Conservation (phyloP, 2,113 vertebrate species). For the Nanger granti region DNA sequence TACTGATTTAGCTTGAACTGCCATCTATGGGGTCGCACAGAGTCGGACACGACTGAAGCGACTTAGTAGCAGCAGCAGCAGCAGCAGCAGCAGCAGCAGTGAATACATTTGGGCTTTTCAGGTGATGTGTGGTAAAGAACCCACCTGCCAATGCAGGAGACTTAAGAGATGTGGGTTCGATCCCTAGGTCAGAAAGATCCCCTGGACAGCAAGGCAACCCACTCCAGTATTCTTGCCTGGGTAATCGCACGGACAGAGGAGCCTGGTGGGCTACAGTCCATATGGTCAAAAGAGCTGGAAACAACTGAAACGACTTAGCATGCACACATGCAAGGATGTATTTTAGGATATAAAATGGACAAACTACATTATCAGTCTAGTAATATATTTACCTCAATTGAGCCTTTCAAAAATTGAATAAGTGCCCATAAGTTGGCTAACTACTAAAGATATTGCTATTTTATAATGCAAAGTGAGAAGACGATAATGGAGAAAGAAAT, state of each 20-base stretch:
- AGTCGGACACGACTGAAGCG: too few species aligned
- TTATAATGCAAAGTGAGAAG: neutral
- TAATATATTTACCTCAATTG: neutral
- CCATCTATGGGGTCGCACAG: too few species aligned
- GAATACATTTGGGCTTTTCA: neutral
- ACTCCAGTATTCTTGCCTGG: neutral
- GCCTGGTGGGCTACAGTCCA: neutral
- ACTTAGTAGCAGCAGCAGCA: too few species aligned
- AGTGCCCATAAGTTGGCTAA: neutral
- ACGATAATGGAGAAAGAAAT: neutral
- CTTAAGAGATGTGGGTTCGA: neutral
- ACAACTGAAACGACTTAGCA: neutral
- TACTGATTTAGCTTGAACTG: neutral
- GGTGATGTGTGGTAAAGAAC: neutral
- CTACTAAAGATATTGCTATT: neutral
- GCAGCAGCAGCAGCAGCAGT: too few species aligned
- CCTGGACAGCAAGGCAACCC: neutral
- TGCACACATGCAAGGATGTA: neutral
- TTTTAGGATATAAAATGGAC: slow-evolving; percentile 2
- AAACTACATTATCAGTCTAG: neutral
- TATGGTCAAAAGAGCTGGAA: neutral
- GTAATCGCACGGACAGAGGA: neutral
- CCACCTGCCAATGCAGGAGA: neutral
- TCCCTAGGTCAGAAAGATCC: neutral
- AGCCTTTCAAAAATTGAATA: neutral